Conservation (phyloP, 2,113 vertebrate genomes). For the Thermophis baileyi region DNA sequence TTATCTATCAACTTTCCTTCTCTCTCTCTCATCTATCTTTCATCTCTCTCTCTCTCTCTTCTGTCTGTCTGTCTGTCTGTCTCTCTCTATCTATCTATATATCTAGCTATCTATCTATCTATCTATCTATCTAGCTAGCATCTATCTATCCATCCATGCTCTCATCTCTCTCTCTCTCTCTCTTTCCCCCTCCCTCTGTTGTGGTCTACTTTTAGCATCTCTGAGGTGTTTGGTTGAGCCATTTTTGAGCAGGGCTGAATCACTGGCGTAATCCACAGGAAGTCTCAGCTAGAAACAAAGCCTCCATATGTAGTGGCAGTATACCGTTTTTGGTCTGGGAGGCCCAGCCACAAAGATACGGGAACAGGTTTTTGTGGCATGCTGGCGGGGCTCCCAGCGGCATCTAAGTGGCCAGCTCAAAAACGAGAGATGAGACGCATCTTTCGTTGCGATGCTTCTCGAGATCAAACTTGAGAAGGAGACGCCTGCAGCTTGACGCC, state of each 20-base stretch:
- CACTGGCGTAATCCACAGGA: background rate
- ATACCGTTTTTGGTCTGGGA: background rate
- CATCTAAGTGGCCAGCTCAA: no score
- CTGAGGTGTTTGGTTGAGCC: background rate
- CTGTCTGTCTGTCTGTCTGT: no score
- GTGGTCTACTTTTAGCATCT: background rate
- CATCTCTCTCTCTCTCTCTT: no score
- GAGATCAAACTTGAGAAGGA: no score
- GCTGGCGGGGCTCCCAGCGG: background rate
- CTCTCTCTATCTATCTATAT: no score
- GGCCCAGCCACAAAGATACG: background rate
- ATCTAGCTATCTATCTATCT: no score
- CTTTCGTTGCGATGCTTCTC: background rate
- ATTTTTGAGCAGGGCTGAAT: background rate
- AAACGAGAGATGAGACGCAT: fast-evolving
- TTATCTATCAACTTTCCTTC: no score
- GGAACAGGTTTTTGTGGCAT: background rate
- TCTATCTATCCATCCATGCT: background rate
- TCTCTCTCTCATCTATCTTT: no score
- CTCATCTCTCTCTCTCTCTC: no score
- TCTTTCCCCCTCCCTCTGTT: no score
- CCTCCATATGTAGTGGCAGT: background rate
- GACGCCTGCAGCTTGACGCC: fast-evolving
- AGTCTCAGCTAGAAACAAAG: background rate
- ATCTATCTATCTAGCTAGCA: no score